These are phyloP conservation scores for Tetragonula carbonaria DNA, from an alignment of 2,888 invertebrate species.

Conservation along the genomic window DNA sequence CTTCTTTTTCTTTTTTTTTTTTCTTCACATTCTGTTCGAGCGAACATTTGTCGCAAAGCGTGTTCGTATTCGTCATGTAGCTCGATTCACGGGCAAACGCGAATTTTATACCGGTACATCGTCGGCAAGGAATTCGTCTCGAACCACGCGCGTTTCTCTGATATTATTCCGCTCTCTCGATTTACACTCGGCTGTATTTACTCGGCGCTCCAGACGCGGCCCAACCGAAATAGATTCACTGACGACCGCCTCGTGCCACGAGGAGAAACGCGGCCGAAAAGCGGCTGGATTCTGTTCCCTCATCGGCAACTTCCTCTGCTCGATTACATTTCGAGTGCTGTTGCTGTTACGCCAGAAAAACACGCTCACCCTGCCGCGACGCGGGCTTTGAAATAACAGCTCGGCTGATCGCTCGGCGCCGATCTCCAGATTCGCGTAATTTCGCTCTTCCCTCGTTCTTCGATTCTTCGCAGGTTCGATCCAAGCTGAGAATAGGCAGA, in stretches of 20 bases:
- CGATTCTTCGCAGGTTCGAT: neutral
- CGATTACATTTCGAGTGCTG: conserved; percentile 32
- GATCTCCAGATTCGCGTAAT: neutral
- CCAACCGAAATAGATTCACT: conserved; percentile 57
- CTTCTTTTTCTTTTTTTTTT: neutral
- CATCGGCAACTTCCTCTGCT: conserved; percentile 60
- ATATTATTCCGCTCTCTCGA: conserved; percentile 49
- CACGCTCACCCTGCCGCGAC: too few species aligned
- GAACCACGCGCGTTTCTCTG: conserved; percentile 23
- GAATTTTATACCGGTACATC: neutral
- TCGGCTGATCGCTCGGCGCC: neutral
- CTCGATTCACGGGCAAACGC: neutral
- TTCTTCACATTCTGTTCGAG: neutral
- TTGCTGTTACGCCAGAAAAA: neutral
- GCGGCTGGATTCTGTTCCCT: conserved; percentile 62
- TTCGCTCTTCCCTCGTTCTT: neutral
- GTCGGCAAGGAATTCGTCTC: conserved; percentile 21
- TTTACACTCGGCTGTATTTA: conserved; percentile 45
- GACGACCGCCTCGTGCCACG: conserved; percentile 10
- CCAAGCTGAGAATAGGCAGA: neutral
- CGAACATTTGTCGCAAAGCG: neutral
- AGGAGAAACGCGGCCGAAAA: conserved; percentile 58
- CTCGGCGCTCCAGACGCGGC: conserved; percentile 43
- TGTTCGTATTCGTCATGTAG: too few species aligned
- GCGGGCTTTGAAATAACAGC: neutral